Evolutionary conservation across 2,797 vertebrate genomes (phyloP), one percentile per base, ranked within the genome.

Genomic region (Phrynocephalus guinanensis): DNA sequence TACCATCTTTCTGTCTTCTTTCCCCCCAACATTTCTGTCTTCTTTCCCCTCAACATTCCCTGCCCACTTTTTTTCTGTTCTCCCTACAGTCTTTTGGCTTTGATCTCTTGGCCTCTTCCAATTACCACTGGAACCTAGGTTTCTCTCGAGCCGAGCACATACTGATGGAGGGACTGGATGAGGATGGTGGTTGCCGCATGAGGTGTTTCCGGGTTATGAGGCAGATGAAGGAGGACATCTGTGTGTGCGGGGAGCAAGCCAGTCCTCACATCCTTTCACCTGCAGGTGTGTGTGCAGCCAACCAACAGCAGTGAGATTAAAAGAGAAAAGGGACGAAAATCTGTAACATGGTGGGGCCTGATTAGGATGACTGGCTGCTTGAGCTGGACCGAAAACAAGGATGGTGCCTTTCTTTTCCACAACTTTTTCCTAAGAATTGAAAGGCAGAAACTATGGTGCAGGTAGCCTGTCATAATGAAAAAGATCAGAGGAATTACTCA

Each of bases 41-140:
- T 33, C n/a, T 81, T 5, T 60, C 33, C 70, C n/a, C 70, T n/a
- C 70, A 24, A 52, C 80, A 75, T 48, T 85, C 84, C 84, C 28
- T 33, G 18, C 28, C 22, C 13, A 16, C 72, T 20, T 68, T 38
- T 44, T 22, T 44, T 22, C 48, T 13, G 1, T n/a, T 50, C n/a
- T 82, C 52, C 22, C 30, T 28, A 5, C 92, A 98, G 98, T 98
- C 97, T 0, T 97, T 98, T 81, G 98, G 98, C 18, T 98, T 97
- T 0, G 96, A 96, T 94, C 94, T 98, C 68, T 84, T 98, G 95
- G 98, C 97, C 84, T 94, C 94, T 2, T 97, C 97, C 18, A 96
- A 91, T 92, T 98, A 98, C 16, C 98, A 98, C 96, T 98, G 98
- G 97, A 96, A 97, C 93, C 93, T 98, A 91, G 96, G 96, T 33